These are phyloP conservation scores for Scomberomorus guttatus DNA, from an alignment of 2,797 vertebrate genomes.

Conservation along the genomic window DNA sequence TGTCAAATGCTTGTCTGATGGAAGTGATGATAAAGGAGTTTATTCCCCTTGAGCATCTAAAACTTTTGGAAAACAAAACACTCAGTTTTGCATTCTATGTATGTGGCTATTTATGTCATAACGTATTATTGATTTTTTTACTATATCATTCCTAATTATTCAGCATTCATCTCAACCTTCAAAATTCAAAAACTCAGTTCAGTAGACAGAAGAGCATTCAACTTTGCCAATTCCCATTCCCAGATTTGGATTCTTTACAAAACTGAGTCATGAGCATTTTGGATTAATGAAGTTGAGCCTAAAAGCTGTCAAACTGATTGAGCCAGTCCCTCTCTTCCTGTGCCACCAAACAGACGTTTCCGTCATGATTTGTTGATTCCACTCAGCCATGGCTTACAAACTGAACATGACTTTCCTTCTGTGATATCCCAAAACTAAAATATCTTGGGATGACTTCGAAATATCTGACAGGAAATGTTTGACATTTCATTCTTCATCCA, in stretches of 20 bases:
- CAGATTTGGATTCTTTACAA: conserved; percentile 27
- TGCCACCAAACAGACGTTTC: conserved; percentile 45
- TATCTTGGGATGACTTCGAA: conserved; percentile 22
- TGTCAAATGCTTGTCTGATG: not conserved
- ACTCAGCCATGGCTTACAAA: conserved; percentile 44
- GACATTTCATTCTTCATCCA: conserved; percentile 52
- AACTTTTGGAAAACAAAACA: not conserved
- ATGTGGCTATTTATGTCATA: conserved; percentile 9
- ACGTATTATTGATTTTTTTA: not conserved
- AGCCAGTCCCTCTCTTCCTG: conserved; percentile 18
- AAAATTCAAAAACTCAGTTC: not conserved
- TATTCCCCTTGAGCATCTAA: not conserved
- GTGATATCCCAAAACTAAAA: not conserved
- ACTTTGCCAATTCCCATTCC: not conserved
- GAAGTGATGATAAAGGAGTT: not conserved
- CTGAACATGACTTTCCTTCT: conserved; percentile 10
- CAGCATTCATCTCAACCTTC: not conserved
- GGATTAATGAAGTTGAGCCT: conserved; percentile 23
- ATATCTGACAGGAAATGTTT: conserved; percentile 34
- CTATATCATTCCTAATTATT: not conserved
- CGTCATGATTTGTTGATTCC: conserved; percentile 51
- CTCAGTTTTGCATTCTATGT: not conserved
- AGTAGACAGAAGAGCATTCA: not conserved
- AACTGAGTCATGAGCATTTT: conserved; percentile 16
- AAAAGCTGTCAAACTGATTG: conserved; percentile 29